These are phyloP conservation scores for Drosophila bunnanda DNA, from an alignment of 2,888 invertebrate species.

Conservation along the genomic window DNA sequence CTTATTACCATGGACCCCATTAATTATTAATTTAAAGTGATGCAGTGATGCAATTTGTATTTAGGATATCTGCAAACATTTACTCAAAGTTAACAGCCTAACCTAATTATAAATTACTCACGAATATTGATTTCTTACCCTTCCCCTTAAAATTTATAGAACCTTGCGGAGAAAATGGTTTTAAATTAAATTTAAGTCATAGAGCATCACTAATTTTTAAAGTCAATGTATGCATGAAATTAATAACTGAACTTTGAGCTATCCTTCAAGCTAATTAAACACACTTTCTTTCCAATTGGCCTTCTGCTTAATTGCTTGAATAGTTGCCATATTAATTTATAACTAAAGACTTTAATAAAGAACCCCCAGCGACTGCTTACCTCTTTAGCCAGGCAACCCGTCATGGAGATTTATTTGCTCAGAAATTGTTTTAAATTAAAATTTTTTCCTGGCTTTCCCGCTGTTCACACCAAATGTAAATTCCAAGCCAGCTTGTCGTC, in stretches of 20 bases:
- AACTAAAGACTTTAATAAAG: neutral
- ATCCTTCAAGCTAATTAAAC: neutral
- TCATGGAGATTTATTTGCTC: slow-evolving; percentile 34
- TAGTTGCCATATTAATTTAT: neutral
- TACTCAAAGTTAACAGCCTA: too few species aligned
- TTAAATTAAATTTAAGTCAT: too few species aligned
- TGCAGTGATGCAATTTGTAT: too few species aligned
- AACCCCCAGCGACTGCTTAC: neutral
- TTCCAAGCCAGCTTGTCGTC: slow-evolving; percentile 37
- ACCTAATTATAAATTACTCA: too few species aligned
- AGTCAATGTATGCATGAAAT: neutral
- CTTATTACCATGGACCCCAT: too few species aligned
- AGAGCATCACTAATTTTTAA: neutral
- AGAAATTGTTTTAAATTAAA: slow-evolving; percentile 40
- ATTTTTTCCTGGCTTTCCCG: slow-evolving; percentile 8
- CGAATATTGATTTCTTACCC: too few species aligned
- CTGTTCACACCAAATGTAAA: slow-evolving; percentile 31
- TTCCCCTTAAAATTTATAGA: too few species aligned
- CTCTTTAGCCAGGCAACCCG: slow-evolving; percentile 1
- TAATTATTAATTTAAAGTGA: too few species aligned
- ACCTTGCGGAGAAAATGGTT: too few species aligned
- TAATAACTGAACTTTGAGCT: neutral
- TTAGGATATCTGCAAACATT: too few species aligned
- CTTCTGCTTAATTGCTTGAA: neutral
- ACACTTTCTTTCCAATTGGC: too few species aligned